Evolutionary conservation across 2,797 vertebrate species (phyloP).

Genomic region (Neoniphon sammara): DNA sequence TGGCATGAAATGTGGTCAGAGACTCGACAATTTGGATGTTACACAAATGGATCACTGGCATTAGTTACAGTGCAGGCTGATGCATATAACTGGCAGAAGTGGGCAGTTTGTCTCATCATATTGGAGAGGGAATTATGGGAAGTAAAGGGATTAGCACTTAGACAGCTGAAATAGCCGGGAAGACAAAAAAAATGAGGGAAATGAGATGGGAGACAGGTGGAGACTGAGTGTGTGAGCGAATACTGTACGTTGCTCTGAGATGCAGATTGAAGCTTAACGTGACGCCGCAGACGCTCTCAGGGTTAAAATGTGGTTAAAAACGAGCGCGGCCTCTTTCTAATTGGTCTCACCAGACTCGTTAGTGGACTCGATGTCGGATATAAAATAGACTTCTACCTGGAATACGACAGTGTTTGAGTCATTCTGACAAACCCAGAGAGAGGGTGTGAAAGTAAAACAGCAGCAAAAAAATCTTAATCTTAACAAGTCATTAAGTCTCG

Average conservation of each 20-base stretch:
- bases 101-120: slow-evolving; percentile 10
- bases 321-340: slow-evolving; percentile 46
- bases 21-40: neutral
- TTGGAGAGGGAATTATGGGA: slow-evolving; percentile 36
- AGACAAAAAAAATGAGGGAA: slow-evolving; percentile 3
- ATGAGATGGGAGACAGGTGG: slow-evolving; percentile 13
- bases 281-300: slow-evolving; percentile 41
- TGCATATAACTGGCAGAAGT: neutral
- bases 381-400: slow-evolving; percentile 41
- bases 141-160: slow-evolving; percentile 52
- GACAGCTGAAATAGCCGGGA: slow-evolving; percentile 58
- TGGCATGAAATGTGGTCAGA: neutral
- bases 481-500: no score
- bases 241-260: no score
- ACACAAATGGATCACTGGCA: neutral
- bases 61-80: neutral
- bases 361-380: slow-evolving; percentile 46
- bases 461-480: no score
- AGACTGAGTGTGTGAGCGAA: neutral
- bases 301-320: slow-evolving; percentile 42
- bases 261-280: slow-evolving; percentile 42
- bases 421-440: slow-evolving; percentile 43
- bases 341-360: slow-evolving; percentile 62
- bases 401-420: slow-evolving; percentile 35
- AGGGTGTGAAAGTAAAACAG: slow-evolving; percentile 20